These are phyloP conservation scores for Chelon auratus DNA, from an alignment of 2,797 vertebrate genomes.

Conservation along the genomic window DNA sequence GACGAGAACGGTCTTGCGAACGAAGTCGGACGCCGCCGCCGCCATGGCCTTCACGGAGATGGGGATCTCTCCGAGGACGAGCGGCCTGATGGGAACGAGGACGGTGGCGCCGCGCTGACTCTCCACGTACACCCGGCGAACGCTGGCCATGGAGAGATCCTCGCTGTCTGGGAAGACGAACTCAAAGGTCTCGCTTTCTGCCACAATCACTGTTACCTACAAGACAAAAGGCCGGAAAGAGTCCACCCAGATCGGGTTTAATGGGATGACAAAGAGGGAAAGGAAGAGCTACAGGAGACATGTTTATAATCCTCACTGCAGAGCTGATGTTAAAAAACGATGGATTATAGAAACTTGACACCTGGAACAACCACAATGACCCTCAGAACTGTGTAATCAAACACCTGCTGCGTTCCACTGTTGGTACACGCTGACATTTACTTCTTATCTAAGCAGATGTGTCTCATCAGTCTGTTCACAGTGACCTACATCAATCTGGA, in stretches of 20 bases:
- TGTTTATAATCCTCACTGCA: background rate
- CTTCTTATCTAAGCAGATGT: too few relatives aligned
- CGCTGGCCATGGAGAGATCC: conserved; percentile 65
- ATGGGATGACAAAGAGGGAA: background rate
- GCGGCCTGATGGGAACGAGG: conserved; percentile 86
- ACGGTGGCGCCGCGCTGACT: conserved; percentile 79
- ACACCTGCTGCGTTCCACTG: background rate
- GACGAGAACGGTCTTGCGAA: conserved; percentile 85
- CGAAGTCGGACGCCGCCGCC: conserved; percentile 75
- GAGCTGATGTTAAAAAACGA: too few relatives aligned
- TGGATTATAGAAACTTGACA: conserved; percentile 10
- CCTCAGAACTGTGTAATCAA: conserved; percentile 19
- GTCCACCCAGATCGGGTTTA: conserved; percentile 46
- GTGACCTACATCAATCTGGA: too few relatives aligned
- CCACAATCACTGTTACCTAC: conserved; percentile 86
- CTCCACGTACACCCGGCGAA: conserved; percentile 72
- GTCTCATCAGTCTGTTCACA: too few relatives aligned
- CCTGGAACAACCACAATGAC: background rate
- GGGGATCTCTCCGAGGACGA: conserved; percentile 85
- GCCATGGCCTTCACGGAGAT: conserved; percentile 86
- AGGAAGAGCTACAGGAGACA: conserved; percentile 3
- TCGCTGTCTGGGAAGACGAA: conserved; percentile 79
- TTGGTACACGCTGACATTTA: background rate
- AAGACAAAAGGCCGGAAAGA: conserved; percentile 33
- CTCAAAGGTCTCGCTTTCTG: conserved; percentile 83